Evolutionary conservation across 2,888 invertebrate genomes (phyloP).

Genomic region (Psylliodes chrysocephalus): DNA sequence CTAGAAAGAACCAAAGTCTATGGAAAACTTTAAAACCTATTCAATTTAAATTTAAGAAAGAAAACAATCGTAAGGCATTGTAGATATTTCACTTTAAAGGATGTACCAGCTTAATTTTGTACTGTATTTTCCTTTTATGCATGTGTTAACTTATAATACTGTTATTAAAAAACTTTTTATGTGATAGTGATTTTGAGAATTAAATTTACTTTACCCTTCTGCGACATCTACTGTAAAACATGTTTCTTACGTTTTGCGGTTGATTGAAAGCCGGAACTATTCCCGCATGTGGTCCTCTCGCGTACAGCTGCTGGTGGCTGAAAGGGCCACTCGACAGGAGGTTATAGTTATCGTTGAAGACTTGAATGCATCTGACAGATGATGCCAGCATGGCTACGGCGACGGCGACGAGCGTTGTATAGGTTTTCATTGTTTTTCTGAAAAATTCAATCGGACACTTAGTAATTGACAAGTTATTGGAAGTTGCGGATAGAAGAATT

Average conservation of each 20-base stretch:
- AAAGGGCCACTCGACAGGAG: conserved; percentile 35
- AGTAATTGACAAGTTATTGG: conserved; percentile 13
- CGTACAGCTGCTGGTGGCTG: conserved; percentile 32
- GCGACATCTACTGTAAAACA: too few relatives aligned
- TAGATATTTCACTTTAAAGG: too few relatives aligned
- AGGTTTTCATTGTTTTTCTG: conserved; percentile 39
- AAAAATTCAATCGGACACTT: conserved; percentile 21
- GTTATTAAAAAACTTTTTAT: background rate
- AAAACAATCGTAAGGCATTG: too few relatives aligned
- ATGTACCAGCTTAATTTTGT: too few relatives aligned
- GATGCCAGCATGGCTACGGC: conserved; percentile 33
- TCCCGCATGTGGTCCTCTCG: conserved; percentile 23
- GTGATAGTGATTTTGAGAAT: background rate
- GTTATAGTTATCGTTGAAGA: conserved; percentile 41
- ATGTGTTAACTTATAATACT: too few relatives aligned
- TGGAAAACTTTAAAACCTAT: too few relatives aligned
- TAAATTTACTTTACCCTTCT: too few relatives aligned
- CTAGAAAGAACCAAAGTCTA: too few relatives aligned
- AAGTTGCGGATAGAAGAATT: background rate
- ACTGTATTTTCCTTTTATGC: too few relatives aligned
- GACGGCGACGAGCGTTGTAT: conserved; percentile 28
- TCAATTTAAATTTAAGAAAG: too few relatives aligned
- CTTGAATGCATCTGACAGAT: conserved; percentile 30
- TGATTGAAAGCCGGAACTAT: conserved; percentile 38
- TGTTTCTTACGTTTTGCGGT: conserved; percentile 5